These are phyloP conservation scores for Alces alces DNA, from an alignment of 2,113 vertebrate genomes.

Conservation along the genomic window DNA sequence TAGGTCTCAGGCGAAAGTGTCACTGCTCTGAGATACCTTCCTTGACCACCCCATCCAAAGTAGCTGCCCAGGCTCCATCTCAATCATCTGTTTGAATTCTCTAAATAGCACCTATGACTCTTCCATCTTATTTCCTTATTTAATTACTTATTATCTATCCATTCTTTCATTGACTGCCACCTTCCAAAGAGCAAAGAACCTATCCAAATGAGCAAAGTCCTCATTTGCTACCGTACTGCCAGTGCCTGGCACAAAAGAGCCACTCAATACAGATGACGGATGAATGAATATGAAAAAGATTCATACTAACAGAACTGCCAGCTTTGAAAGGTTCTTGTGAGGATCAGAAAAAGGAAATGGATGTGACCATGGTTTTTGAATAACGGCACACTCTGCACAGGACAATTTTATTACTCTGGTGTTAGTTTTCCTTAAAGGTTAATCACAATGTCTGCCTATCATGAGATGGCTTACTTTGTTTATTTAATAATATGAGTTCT, in stretches of 20 bases:
- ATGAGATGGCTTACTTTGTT: not conserved
- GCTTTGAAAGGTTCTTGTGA: not conserved
- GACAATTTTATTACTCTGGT: not conserved
- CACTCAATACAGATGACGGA: not conserved
- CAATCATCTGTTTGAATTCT: not conserved
- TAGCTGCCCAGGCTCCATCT: not conserved
- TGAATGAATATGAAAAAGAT: not conserved
- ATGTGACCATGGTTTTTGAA: not conserved
- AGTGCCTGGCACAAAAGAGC: not conserved
- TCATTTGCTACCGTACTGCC: not conserved
- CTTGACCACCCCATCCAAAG: not conserved
- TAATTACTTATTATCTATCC: not conserved
- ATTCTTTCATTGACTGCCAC: not conserved
- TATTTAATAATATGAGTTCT: not conserved
- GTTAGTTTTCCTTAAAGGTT: not conserved
- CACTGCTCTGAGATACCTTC: not conserved
- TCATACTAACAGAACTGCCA: not conserved
- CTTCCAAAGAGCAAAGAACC: not conserved
- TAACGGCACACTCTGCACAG: not conserved
- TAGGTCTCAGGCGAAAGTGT: not conserved
- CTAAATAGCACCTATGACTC: not conserved
- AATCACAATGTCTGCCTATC: not conserved
- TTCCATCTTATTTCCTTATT: not conserved
- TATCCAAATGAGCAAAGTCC: not conserved
- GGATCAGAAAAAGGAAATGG: not conserved